Evolutionary conservation across 1,140 invertebrate genomes (phyloP).

Genomic region (Drosophila orena): DNA sequence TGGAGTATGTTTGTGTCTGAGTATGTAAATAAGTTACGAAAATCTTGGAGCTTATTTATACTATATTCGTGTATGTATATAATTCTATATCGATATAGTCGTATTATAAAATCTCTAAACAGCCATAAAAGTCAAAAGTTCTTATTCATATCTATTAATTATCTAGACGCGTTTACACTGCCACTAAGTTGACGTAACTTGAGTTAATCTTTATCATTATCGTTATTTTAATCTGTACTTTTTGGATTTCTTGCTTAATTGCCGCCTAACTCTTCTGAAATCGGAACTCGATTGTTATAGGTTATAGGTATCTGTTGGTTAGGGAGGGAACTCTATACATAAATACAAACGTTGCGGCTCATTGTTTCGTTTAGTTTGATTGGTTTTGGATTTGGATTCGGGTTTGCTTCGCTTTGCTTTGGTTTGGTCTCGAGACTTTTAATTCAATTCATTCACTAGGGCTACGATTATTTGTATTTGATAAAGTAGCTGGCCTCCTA

Average conservation of each 20-base stretch:
- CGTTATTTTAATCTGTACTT: constrained; percentile 11
- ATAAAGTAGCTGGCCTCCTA: constrained; percentile 36
- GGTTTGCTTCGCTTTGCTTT: constrained; percentile 48
- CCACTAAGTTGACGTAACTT: constrained; percentile 44
- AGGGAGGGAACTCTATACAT: constrained; percentile 45
- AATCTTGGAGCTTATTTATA: constrained; percentile 45
- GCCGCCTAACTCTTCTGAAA: constrained; percentile 51
- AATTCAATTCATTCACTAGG: constrained; percentile 32
- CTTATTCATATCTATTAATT: constrained; percentile 74
- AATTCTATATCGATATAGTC: constrained; percentile 61
- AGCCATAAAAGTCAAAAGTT: constrained; percentile 82
- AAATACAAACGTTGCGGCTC: constrained; percentile 77
- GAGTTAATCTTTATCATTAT: constrained; percentile 26
- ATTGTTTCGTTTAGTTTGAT: constrained; percentile 54
- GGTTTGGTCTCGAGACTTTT: constrained; percentile 65
- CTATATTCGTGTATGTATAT: constrained; percentile 34
- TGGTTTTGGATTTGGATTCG: constrained; percentile 17
- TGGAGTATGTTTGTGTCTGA: constrained; percentile 28
- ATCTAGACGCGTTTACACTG: constrained; percentile 65
- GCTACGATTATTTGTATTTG: constrained; percentile 28
- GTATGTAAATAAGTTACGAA: constrained; percentile 71
- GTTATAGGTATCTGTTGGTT: constrained; percentile 40
- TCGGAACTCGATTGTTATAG: constrained; percentile 77
- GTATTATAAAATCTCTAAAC: constrained; percentile 82
- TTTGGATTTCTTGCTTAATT: constrained; percentile 23